Conservation (phyloP, 2,888 invertebrate species). For the Brachyptera putata region DNA sequence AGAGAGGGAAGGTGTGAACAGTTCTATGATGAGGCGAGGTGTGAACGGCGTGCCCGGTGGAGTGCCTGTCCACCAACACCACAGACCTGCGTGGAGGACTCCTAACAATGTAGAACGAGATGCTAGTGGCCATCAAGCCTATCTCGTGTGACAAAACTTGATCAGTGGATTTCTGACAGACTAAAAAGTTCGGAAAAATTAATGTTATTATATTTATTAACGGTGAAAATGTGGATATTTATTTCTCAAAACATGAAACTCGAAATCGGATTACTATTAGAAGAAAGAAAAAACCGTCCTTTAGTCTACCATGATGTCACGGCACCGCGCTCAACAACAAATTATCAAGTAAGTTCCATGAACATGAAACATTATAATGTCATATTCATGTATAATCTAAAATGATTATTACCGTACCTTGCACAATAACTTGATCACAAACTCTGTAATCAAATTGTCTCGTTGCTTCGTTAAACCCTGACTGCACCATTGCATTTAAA, state of each 20-base stretch:
- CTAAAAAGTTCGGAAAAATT: not conserved
- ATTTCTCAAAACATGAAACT: conserved; percentile 6
- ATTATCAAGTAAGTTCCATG: too few relatives aligned
- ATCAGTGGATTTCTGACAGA: conserved; percentile 16
- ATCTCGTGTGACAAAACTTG: conserved; percentile 58
- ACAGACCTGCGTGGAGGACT: conserved; percentile 45
- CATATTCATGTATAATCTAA: too few relatives aligned
- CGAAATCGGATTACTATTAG: conserved; percentile 10
- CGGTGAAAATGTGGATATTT: conserved; percentile 17
- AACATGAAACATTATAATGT: too few relatives aligned
- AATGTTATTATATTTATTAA: conserved; percentile 1
- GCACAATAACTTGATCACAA: too few relatives aligned
- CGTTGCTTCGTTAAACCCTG: too few relatives aligned
- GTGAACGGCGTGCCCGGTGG: conserved; percentile 18
- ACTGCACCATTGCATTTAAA: too few relatives aligned
- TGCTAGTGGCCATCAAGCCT: conserved; percentile 56
- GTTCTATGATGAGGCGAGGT: conserved; percentile 32
- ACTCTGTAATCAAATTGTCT: too few relatives aligned
- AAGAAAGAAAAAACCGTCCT: too few relatives aligned
- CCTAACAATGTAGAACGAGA: conserved; percentile 40
- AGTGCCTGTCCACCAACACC: conserved; percentile 37
- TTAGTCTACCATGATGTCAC: too few relatives aligned
- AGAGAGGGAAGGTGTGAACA: conserved; percentile 51
- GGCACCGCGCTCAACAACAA: too few relatives aligned
- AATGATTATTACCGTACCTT: too few relatives aligned